Percentiles rank a stretch among this genome's conserved stretches.
These are phyloP conservation scores for Oncorhynchus tshawytscha DNA, from an alignment of 2,113 vertebrate genomes.

Conservation along the genomic window DNA sequence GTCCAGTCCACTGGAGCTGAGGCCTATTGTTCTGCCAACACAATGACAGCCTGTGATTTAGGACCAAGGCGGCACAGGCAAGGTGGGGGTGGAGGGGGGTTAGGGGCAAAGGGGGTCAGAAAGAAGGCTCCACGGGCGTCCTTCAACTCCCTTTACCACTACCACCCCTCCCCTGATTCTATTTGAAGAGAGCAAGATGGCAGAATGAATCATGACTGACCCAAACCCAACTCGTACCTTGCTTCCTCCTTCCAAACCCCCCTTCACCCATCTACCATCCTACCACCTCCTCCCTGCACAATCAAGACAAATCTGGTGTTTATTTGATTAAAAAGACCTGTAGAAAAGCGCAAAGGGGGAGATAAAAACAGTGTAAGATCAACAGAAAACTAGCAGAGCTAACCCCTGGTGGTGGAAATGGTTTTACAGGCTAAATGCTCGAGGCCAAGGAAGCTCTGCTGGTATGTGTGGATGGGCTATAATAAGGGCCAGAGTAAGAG, in stretches of 20 bases:
- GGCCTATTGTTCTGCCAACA: constrained; percentile 77
- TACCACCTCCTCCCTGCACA: constrained; percentile 50
- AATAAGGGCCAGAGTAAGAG: constrained; percentile 33
- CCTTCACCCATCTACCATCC: not conserved
- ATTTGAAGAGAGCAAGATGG: constrained; percentile 51
- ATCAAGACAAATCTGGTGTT: constrained; percentile 80
- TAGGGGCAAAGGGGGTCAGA: constrained; percentile 56
- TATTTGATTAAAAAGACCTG: constrained; percentile 75
- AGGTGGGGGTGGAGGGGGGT: constrained; percentile 46
- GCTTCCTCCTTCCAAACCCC: constrained; percentile 26
- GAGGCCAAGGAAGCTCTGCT: constrained; percentile 8
- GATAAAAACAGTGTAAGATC: constrained; percentile 76
- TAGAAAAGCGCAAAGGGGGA: constrained; percentile 55
- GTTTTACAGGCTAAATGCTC: constrained; percentile 1
- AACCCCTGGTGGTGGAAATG: not conserved
- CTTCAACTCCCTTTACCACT: constrained; percentile 22
- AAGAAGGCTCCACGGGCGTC: constrained; percentile 56
- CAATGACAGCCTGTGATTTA: constrained; percentile 79
- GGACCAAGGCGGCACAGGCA: constrained; percentile 70
- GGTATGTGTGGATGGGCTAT: not conserved
- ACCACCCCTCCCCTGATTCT: no score
- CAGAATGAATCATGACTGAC: constrained; percentile 72
- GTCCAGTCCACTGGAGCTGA: constrained; percentile 68
- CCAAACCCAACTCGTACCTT: constrained; percentile 54
- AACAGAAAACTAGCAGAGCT: constrained; percentile 43